A percentile compares a stretch with the other conserved stretches of the same genome.
Evolutionary conservation across 2,113 vertebrate species (phyloP).

Genomic region (Lasiurus borealis): DNA sequence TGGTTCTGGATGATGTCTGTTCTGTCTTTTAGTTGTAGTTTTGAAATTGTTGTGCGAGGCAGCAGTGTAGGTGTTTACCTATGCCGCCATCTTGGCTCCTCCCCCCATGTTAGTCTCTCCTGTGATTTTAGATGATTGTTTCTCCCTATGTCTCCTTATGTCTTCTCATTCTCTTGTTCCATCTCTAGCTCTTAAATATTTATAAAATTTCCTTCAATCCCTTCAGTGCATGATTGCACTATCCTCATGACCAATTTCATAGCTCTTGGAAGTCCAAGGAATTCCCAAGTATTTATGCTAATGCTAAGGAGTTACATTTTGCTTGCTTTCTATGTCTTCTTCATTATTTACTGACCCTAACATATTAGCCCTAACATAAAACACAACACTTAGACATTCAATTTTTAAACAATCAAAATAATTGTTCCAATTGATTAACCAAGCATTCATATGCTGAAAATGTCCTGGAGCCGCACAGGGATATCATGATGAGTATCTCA

Average conservation of each 20-base stretch:
- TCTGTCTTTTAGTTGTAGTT: too few relatives aligned
- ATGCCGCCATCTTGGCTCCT: too few relatives aligned
- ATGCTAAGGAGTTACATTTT: neutral
- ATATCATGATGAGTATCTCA: neutral
- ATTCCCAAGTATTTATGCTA: neutral
- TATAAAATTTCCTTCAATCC: neutral
- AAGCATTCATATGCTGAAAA: neutral
- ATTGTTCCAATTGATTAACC: neutral
- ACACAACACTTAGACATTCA: neutral
- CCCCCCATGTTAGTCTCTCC: too few relatives aligned
- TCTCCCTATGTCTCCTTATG: neutral
- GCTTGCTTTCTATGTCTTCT: neutral
- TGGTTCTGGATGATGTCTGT: too few relatives aligned
- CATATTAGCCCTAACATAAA: neutral
- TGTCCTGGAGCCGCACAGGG: rapidly evolving
- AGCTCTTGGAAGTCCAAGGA: neutral
- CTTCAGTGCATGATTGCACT: neutral
- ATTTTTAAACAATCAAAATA: neutral
- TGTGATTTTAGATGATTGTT: neutral
- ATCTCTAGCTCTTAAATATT: neutral
- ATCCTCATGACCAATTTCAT: neutral
- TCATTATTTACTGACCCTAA: neutral
- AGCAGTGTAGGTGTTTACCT: too few relatives aligned
- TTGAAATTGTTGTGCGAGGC: too few relatives aligned
- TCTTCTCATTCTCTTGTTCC: neutral